A percentile compares a stretch with the other conserved stretches of the same genome.
phyloP scores from a whole-genome alignment of 2,113 vertebrate species.

The Gadus macrocephalus region DNA sequence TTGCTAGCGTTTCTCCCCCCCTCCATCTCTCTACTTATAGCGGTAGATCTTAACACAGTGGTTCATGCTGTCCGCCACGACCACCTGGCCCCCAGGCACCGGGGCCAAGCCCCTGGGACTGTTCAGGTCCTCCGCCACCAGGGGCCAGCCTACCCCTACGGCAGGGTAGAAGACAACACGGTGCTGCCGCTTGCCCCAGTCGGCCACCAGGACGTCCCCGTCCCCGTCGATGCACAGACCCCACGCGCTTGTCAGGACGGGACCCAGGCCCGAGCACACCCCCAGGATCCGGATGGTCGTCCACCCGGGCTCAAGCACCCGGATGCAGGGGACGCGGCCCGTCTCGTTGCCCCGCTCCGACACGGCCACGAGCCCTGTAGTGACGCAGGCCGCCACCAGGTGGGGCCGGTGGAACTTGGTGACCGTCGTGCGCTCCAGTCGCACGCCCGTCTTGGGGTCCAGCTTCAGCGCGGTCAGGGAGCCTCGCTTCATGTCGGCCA shows the following conservation, averaged over 20 bases:
- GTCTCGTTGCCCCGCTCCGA: slow-evolving; percentile 73
- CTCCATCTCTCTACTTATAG: slow-evolving; percentile 63
- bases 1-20: too few species aligned
- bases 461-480: slow-evolving; percentile 67
- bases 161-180: slow-evolving; percentile 68
- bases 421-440: slow-evolving; percentile 66
- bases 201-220: slow-evolving; percentile 75
- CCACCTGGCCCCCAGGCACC: slow-evolving; percentile 67
- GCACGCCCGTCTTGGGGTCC: slow-evolving; percentile 65
- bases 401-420: slow-evolving; percentile 76
- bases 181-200: slow-evolving; percentile 73
- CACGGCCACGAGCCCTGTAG: slow-evolving; percentile 69
- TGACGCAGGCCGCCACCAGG: slow-evolving; percentile 68
- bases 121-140: slow-evolving; percentile 65
- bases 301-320: slow-evolving; percentile 74
- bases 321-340: slow-evolving; percentile 75
- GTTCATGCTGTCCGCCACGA: slow-evolving; percentile 79
- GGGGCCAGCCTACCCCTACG: slow-evolving; percentile 59
- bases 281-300: slow-evolving; percentile 73
- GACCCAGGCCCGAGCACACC: slow-evolving; percentile 67
- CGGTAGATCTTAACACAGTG: slow-evolving; percentile 77
- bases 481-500: slow-evolving; percentile 76
- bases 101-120: slow-evolving; percentile 74
- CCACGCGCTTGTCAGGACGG: slow-evolving; percentile 74
- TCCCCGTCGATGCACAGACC: slow-evolving; percentile 74